phyloP scores from a whole-genome alignment of 2,888 invertebrate genomes.

The Urechis unicinctus region DNA sequence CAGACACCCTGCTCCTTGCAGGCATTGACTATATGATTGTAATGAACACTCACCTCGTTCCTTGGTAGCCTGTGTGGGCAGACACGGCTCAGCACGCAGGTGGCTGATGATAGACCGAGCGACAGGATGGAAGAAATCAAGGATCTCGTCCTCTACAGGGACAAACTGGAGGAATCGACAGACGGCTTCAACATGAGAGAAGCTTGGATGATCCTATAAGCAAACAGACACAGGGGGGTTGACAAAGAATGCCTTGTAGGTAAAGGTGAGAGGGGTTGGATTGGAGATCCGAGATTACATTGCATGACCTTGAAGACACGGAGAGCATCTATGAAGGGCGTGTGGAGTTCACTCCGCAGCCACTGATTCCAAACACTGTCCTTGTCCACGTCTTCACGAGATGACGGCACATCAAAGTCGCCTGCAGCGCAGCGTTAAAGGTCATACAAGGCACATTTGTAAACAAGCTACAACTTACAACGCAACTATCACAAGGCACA shows the following conservation, averaged over 20 bases:
- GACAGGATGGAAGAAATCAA: conserved; percentile 47
- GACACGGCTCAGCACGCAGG: conserved; percentile 36
- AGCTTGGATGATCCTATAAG: conserved; percentile 29
- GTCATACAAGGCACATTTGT: not conserved
- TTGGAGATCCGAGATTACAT: not conserved
- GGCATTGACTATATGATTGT: no score
- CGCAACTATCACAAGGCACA: no score
- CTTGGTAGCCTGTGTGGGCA: conserved; percentile 22
- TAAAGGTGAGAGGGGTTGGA: not conserved
- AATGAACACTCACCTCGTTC: not conserved
- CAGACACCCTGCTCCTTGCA: no score
- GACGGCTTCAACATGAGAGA: conserved; percentile 33
- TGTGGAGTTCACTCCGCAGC: conserved; percentile 42
- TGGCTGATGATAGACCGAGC: conserved; percentile 38
- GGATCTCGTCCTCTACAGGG: conserved; percentile 44
- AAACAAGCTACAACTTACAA: no score
- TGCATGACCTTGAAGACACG: conserved; percentile 37
- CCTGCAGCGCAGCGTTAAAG: conserved; percentile 25
- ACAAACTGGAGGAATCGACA: conserved; percentile 42
- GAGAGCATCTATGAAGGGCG: conserved; percentile 40
- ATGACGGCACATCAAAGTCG: conserved; percentile 51
- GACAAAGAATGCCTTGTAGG: no score
- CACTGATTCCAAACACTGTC: conserved; percentile 51
- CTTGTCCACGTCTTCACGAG: conserved; percentile 47
- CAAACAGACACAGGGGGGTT: no score